These are phyloP conservation scores for Campylorhamphus procurvoides DNA, from an alignment of 2,113 vertebrate species.

Conservation along the genomic window DNA sequence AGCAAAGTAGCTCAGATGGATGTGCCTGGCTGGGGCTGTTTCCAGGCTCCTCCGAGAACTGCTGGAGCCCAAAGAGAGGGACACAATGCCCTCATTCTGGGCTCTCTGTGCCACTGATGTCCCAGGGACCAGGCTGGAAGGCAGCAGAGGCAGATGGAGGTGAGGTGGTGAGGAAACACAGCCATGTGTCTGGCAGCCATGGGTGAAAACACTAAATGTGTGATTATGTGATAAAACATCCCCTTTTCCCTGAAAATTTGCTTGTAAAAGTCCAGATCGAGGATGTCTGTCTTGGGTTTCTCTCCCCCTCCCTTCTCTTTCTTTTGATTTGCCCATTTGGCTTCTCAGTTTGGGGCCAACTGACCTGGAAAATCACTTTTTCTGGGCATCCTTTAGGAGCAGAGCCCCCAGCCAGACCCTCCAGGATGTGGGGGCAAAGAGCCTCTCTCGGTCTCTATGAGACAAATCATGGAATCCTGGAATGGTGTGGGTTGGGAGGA, in stretches of 20 bases:
- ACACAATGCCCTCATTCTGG: neutral
- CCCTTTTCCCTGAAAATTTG: neutral
- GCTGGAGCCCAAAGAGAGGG: neutral
- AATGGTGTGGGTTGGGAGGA: neutral
- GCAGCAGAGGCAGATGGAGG: neutral
- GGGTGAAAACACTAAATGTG: neutral
- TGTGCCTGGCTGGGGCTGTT: neutral
- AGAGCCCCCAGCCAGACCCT: neutral
- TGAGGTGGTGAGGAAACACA: neutral
- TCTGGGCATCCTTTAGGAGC: neutral
- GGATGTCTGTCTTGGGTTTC: neutral
- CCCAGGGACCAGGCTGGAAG: neutral
- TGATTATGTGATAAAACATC: neutral
- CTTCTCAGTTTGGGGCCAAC: neutral
- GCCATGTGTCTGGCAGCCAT: neutral
- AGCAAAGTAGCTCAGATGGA: neutral
- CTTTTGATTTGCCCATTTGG: rapidly evolving
- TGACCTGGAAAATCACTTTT: neutral
- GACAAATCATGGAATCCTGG: rapidly evolving
- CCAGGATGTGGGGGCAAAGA: neutral
- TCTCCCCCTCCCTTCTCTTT: neutral
- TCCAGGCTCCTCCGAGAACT: neutral
- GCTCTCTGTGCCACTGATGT: neutral
- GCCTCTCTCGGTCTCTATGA: rapidly evolving
- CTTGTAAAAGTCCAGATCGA: neutral